Evolutionary conservation across 2,888 invertebrate species (phyloP), one percentile per base, ranked within the genome.

Genomic region (Trisateles emortualis): DNA sequence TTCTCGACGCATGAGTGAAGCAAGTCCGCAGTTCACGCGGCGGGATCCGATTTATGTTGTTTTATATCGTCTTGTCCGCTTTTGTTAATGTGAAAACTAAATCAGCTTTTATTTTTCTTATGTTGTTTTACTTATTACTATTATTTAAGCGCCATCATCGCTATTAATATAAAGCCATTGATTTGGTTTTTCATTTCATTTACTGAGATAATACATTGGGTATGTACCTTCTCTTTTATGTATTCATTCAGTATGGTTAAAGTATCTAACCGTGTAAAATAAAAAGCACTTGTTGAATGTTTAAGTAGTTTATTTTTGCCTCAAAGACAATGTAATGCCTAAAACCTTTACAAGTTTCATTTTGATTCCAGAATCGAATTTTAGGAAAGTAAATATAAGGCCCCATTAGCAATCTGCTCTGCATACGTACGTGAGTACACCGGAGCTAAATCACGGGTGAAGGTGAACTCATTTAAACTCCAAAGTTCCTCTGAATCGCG

Each of bases 1-100:
- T 78, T 76, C 73, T 68, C 77, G 72, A 79, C 74, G 81, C 77
- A 74, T 73, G 76, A 80, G 82, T 78, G 80, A 69, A 73, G 74
- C 72, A 76, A 69, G 80, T 68, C 71, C 74, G 69, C 69, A 63
- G 74, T 79, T 80, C 81, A 79, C 89, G 76, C 89, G 83, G 84
- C 88, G 87, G 84, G 88, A 62, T 79, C 74, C 86, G 78, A 89
- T 89, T 88, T 88, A 89, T 89, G 84, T 81, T 78, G 81, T 83
- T 84, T 84, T 86, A 86, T 88, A 87, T 80, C 79, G 76, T 79
- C 87, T 83, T 88, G 90, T 90, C 86, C 82, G 84, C 83, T 87
- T 86, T 88, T 85, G 88, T 91, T 89, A 88, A 90, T 90, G 88
- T 81, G 79, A 85, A 87, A 87, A 85, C 87, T 89, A 89, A 90